Base-by-base conservation (phyloP, 2,797 vertebrate species). In the Myoxocephalus aenaeus region DNA sequence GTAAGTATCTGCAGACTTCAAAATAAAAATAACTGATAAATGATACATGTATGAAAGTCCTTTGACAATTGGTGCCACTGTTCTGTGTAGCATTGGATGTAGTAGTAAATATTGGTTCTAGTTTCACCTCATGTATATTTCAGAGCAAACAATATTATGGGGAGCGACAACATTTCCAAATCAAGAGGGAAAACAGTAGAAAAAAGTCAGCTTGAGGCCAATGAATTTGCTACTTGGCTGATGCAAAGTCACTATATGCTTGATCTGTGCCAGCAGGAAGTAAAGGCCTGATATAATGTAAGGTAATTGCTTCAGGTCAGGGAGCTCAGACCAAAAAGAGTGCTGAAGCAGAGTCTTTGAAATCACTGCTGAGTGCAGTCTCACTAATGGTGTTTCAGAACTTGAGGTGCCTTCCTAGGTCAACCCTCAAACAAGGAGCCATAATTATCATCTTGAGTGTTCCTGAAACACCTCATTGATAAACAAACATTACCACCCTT, bases 251-350 rank as follows among this genome's bases (percentile, higher is more conserved):
- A 69, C 77, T 65, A 3, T 64, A 3, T 38, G 70, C 56, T 70
- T 81, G 78, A 80, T 76, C 62, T 69, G 72, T 77, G 65, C 67
- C 84, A 85, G 86, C 74, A 25, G 75, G 65, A 87, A 77, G 70
- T 54, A 69, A 70, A 79, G 42, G 63, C 53, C 72, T 64, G 56
- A 61, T 70, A 70, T 87, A 80, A 82, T 84, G 64, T 34, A 51
- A 77, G 69, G 83, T 73, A 79, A 87, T 79, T 82, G 72, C n/a
- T 81, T 83, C 11, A 74, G 74, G 78, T 80, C 82, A 84, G 46
- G 65, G 50, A 66, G 29, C 72, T 75, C 22, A 76, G 20, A 40
- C 25, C 11, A 68, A 71, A 58, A 51, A 50, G 11, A 75, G 77
- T 56, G 34, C 36, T 74, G 51, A 73, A 78, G 36, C 48, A 63